Conservation (phyloP, 2,113 vertebrate genomes). For the Cinclus cinclus region DNA sequence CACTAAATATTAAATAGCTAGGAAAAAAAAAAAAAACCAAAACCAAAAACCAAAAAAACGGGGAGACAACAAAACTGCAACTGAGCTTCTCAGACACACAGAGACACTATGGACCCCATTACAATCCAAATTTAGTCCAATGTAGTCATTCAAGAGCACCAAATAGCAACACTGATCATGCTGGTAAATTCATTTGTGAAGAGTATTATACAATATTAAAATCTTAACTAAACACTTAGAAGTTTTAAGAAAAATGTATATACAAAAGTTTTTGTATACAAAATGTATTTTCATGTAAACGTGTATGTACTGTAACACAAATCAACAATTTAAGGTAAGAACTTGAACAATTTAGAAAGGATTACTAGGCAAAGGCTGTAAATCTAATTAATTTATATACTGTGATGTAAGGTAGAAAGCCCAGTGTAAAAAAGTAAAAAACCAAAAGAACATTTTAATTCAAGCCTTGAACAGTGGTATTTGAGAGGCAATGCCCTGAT, state of each 20-base stretch:
- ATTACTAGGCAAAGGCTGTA: conserved; percentile 25
- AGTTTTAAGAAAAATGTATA: conserved; percentile 67
- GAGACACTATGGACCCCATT: conserved; percentile 5
- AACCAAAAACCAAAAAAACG: not conserved
- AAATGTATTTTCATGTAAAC: conserved; percentile 71
- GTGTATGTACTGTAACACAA: conserved; percentile 48
- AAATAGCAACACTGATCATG: conserved; percentile 58
- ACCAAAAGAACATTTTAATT: not conserved
- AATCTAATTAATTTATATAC: not conserved
- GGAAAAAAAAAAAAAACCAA: too few species aligned
- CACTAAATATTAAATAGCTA: not conserved
- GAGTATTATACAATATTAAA: conserved; percentile 58
- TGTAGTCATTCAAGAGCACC: conserved; percentile 55
- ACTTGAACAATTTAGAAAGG: not conserved
- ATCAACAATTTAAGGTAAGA: conserved; percentile 21
- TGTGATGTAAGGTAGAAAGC: conserved; percentile 51
- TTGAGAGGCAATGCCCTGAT: conserved; percentile 23
- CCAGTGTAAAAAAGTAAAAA: conserved; percentile 66
- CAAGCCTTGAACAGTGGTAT: conserved; percentile 54
- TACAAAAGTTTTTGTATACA: conserved; percentile 68
- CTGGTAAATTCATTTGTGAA: conserved; percentile 55
- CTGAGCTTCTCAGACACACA: conserved; percentile 22
- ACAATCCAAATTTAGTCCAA: conserved; percentile 22
- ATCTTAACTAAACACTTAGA: conserved; percentile 48
- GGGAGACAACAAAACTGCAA: not conserved